A percentile compares a stretch with the other conserved stretches of the same genome.
Evolutionary conservation across 1,140 invertebrate genomes (phyloP).

Genomic region (Ooceraea biroi): DNA sequence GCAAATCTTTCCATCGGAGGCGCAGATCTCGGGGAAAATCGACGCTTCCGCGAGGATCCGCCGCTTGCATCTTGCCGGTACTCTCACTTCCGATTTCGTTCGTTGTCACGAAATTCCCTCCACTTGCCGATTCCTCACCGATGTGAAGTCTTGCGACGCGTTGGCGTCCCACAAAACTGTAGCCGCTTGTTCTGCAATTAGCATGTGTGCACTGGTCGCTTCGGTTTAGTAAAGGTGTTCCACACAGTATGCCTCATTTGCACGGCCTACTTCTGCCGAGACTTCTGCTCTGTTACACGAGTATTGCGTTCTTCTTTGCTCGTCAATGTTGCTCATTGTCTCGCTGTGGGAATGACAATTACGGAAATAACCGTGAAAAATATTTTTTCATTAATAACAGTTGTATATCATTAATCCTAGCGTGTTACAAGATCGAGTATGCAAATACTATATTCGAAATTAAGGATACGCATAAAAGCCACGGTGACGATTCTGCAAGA

Average conservation of each 20-base stretch:
- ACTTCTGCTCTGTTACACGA: constrained; percentile 27
- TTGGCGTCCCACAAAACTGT: constrained; percentile 75
- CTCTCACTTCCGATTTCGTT: neutral
- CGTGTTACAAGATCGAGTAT: no score
- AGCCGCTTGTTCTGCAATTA: constrained; percentile 83
- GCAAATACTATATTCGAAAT: no score
- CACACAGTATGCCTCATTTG: constrained; percentile 77
- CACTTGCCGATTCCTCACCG: neutral
- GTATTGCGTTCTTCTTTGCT: neutral
- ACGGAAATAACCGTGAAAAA: neutral
- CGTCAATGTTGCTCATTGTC: constrained; percentile 38
- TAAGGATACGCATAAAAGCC: no score
- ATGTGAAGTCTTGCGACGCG: constrained; percentile 16
- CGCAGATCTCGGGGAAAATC: neutral
- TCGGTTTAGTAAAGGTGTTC: constrained; percentile 67
- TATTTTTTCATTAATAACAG: constrained; percentile 11
- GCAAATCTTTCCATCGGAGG: neutral
- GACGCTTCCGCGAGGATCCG: neutral
- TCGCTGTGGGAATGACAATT: constrained; percentile 22
- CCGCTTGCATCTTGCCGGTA: neutral
- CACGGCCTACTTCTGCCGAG: constrained; percentile 79
- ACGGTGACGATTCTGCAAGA: no score
- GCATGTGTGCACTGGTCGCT: constrained; percentile 73
- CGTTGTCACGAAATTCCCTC: neutral
- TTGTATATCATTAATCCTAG: neutral